Percentiles rank a stretch among this genome's conserved stretches.
Evolutionary conservation across 2,113 vertebrate species (phyloP).

Genomic region (Eulemur rufifrons): DNA sequence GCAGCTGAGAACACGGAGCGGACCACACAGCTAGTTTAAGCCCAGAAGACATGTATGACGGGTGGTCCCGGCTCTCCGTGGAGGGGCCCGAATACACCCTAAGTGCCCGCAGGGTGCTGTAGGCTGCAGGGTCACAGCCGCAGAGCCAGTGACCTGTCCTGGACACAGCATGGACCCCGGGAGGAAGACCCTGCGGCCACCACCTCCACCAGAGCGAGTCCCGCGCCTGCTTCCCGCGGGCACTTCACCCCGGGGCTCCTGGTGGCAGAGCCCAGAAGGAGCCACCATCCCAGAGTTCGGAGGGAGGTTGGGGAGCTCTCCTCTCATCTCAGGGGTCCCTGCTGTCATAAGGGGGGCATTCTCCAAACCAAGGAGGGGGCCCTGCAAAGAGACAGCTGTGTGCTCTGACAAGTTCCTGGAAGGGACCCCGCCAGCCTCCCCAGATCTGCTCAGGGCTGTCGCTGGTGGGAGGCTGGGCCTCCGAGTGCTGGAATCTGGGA

Average conservation of each 20-base stretch:
- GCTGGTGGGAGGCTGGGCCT: neutral
- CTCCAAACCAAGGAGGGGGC: neutral
- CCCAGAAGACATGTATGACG: neutral
- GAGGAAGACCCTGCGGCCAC: accelerated
- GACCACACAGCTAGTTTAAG: neutral
- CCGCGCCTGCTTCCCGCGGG: neutral
- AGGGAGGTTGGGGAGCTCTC: neutral
- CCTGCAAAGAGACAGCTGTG: neutral
- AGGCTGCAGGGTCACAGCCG: neutral
- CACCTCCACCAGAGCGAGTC: neutral
- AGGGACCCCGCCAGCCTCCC: neutral
- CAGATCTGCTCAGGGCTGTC: neutral
- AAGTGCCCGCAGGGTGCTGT: accelerated
- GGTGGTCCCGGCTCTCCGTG: neutral
- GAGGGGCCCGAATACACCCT: neutral
- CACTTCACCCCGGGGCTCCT: accelerated
- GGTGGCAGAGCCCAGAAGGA: neutral
- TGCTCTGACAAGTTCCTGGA: neutral
- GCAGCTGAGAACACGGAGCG: neutral
- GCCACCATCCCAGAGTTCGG: neutral
- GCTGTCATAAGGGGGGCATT: no score
- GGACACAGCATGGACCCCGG: neutral
- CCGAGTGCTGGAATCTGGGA: accelerated
- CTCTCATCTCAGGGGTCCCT: accelerated
- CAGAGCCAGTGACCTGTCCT: neutral